These are phyloP conservation scores for Pristionchus mayeri DNA, from an alignment of 2,888 invertebrate genomes.

Conservation along the genomic window DNA sequence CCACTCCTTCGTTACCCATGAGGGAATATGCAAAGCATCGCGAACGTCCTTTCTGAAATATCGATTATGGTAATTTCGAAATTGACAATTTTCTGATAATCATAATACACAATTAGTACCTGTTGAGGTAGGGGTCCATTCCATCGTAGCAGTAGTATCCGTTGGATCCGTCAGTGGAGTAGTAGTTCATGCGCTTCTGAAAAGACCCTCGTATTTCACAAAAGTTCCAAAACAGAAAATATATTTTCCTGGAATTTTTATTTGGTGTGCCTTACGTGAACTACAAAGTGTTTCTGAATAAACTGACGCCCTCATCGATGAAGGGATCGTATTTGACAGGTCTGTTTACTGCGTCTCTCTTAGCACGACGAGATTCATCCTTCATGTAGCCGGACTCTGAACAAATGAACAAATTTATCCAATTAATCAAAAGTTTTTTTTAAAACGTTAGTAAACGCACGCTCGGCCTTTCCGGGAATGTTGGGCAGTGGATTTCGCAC, in stretches of 20 bases:
- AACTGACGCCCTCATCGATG: slow-evolving; percentile 23
- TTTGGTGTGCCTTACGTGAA: no score
- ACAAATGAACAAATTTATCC: not conserved
- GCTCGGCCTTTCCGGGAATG: not conserved
- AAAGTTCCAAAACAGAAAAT: no score
- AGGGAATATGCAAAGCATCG: slow-evolving; percentile 62
- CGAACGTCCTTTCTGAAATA: slow-evolving; percentile 54
- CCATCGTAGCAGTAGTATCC: slow-evolving; percentile 67
- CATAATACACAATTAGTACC: not conserved
- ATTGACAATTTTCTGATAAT: no score
- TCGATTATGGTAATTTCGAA: not conserved
- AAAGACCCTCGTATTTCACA: not conserved
- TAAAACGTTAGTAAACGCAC: not conserved
- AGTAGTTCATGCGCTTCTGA: slow-evolving; percentile 63
- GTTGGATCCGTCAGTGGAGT: slow-evolving; percentile 62
- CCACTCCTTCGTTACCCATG: slow-evolving; percentile 55
- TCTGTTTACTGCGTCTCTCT: not conserved
- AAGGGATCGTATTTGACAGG: not conserved
- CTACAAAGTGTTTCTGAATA: not conserved
- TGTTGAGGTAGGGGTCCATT: slow-evolving; percentile 38
- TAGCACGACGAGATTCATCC: not conserved
- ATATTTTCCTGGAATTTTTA: no score
- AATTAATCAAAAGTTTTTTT: no score
- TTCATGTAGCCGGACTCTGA: not conserved
- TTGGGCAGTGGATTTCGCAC: slow-evolving; percentile 52